Percentiles rank a stretch among this genome's conserved stretches.
These are phyloP conservation scores for Micrastur ruficollis DNA, from an alignment of 2,797 vertebrate species.

Conservation along the genomic window DNA sequence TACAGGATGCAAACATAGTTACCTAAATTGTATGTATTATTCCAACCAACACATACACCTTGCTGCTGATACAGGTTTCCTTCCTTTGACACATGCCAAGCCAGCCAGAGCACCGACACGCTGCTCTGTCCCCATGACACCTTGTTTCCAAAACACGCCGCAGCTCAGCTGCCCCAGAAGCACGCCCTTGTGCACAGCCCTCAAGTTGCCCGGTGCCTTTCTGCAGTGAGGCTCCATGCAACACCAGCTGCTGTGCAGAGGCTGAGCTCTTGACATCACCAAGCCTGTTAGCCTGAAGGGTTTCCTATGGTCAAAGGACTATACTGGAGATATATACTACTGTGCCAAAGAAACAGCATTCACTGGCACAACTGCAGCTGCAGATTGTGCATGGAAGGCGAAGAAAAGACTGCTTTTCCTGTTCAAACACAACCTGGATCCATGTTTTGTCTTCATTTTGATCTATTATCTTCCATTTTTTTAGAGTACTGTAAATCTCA, in stretches of 20 bases:
- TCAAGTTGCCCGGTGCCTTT: too few relatives aligned
- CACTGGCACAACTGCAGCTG: background rate
- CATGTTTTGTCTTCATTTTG: background rate
- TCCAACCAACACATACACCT: background rate
- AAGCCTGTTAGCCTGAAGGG: background rate
- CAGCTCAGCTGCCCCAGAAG: background rate
- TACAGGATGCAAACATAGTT: background rate
- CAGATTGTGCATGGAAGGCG: background rate
- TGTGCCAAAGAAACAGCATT: background rate
- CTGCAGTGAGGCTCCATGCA: background rate
- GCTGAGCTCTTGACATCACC: background rate
- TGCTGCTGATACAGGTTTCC: background rate
- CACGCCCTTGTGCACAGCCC: background rate
- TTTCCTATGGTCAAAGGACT: background rate
- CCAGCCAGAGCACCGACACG: background rate
- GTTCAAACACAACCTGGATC: background rate
- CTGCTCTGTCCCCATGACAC: background rate
- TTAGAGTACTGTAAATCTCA: background rate
- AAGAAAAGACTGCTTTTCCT: background rate
- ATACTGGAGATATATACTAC: fast-evolving
- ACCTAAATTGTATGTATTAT: background rate
- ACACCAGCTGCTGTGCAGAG: background rate
- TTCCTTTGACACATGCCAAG: background rate
- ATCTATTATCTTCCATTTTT: background rate
- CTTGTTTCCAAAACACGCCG: background rate